Evolutionary conservation across 2,888 invertebrate genomes (phyloP).

Genomic region (Latrodectus elegans): DNA sequence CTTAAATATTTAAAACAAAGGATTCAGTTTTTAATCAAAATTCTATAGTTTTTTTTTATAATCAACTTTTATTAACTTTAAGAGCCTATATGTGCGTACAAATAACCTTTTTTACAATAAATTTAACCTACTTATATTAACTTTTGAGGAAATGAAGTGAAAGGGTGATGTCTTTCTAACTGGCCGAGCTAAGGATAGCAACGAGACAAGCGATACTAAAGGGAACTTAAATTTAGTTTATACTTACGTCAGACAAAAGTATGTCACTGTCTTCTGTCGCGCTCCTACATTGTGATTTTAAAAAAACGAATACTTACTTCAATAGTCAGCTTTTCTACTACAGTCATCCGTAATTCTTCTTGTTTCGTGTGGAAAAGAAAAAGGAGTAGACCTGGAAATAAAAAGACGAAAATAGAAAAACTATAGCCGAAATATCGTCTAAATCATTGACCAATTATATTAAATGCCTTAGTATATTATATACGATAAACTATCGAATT

Average conservation of each 20-base stretch:
- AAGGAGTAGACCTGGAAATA: constrained; percentile 58
- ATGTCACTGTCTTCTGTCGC: constrained; percentile 43
- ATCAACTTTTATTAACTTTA: background rate
- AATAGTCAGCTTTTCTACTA: constrained; percentile 53
- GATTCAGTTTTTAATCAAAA: background rate
- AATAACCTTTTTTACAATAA: too few relatives aligned
- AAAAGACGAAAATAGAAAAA: background rate
- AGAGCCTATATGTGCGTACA: background rate
- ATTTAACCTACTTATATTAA: background rate
- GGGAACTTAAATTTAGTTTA: constrained; percentile 57
- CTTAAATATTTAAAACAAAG: too few relatives aligned
- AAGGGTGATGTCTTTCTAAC: background rate
- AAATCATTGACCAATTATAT: too few relatives aligned
- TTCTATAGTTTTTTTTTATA: background rate
- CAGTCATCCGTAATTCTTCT: constrained; percentile 54
- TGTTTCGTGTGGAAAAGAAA: constrained; percentile 59
- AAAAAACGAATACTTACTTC: constrained; percentile 62
- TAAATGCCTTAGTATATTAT: too few relatives aligned
- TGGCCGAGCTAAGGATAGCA: constrained; percentile 65
- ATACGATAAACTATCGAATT: too few relatives aligned
- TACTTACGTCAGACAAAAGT: constrained; percentile 68
- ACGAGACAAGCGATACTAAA: constrained; percentile 65
- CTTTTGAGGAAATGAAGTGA: constrained; percentile 38
- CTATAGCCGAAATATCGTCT: too few relatives aligned
- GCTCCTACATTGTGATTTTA: constrained; percentile 65